A percentile compares a stretch with the other conserved stretches of the same genome.
Evolutionary conservation across 2,113 vertebrate species (phyloP).

Genomic region (Mastomys coucha): DNA sequence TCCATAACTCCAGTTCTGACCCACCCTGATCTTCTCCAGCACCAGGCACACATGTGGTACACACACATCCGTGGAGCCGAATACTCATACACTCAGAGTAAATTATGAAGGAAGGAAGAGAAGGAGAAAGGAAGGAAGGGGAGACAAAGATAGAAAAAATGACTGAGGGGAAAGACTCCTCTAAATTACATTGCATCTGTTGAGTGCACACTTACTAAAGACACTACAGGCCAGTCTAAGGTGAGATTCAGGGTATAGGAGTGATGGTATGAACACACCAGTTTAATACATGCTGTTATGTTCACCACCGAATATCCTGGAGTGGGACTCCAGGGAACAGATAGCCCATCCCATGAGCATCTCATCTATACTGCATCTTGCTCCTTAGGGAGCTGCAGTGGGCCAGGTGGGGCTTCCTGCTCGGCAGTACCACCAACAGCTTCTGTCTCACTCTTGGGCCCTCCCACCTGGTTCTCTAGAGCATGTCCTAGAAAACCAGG

Average conservation of each 20-base stretch:
- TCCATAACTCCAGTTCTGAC: background rate
- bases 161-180: background rate
- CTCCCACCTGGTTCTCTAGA: background rate
- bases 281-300: background rate
- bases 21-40: background rate
- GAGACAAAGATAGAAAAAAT: too few species aligned
- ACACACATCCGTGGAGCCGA: background rate
- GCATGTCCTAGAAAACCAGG: slow-evolving; percentile 2
- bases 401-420: background rate
- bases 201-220: background rate
- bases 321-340: background rate
- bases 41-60: background rate
- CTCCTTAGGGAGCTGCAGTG: background rate
- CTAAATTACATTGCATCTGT: background rate
- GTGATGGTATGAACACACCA: background rate
- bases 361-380: background rate
- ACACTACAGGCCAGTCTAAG: background rate
- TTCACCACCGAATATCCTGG: background rate
- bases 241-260: background rate
- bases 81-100: background rate
- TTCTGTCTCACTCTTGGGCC: background rate
- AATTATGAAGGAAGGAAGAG: background rate
- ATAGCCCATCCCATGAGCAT: background rate
- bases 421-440: too few species aligned
- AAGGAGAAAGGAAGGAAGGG: too few species aligned